Conservation (phyloP, 2,888 invertebrate species). For the Pristionchus mayeri region DNA sequence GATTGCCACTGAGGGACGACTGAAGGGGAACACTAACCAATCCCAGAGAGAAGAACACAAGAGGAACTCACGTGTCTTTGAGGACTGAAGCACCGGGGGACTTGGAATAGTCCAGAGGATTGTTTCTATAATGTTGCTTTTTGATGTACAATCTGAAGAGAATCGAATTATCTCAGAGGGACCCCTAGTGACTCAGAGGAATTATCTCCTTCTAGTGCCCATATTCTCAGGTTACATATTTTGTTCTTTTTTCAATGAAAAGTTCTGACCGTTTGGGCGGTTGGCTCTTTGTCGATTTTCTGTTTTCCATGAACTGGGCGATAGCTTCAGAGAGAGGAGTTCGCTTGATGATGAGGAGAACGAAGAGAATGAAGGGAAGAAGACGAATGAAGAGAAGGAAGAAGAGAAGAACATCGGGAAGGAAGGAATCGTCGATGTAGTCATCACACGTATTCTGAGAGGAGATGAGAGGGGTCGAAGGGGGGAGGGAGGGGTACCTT, state of each 20-base stretch:
- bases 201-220: neutral
- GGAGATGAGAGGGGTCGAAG: neutral
- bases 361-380: slow-evolving; percentile 62
- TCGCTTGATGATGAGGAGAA: slow-evolving; percentile 60
- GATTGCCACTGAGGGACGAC: slow-evolving; percentile 60
- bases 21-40: slow-evolving; percentile 51
- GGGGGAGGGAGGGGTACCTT: slow-evolving; percentile 55
- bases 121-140: slow-evolving; percentile 58
- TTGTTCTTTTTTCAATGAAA: too few species aligned
- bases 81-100: slow-evolving; percentile 3
- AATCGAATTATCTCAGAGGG: neutral
- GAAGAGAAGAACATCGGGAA: slow-evolving; percentile 64
- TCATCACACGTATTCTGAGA: slow-evolving; percentile 75
- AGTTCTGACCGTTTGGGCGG: neutral
- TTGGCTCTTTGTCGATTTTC: slow-evolving; percentile 1
- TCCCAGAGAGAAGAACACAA: neutral
- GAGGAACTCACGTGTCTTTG: slow-evolving; percentile 38
- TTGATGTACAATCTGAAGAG: slow-evolving; percentile 63
- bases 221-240: too few species aligned
- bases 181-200: neutral
- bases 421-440: slow-evolving; percentile 66
- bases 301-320: slow-evolving; percentile 62
- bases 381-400: slow-evolving; percentile 65
- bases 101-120: slow-evolving; percentile 50
- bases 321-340: slow-evolving; percentile 65